phyloP scores from a whole-genome alignment of 1,140 invertebrate genomes.

The Meloidogyne hapla region DNA sequence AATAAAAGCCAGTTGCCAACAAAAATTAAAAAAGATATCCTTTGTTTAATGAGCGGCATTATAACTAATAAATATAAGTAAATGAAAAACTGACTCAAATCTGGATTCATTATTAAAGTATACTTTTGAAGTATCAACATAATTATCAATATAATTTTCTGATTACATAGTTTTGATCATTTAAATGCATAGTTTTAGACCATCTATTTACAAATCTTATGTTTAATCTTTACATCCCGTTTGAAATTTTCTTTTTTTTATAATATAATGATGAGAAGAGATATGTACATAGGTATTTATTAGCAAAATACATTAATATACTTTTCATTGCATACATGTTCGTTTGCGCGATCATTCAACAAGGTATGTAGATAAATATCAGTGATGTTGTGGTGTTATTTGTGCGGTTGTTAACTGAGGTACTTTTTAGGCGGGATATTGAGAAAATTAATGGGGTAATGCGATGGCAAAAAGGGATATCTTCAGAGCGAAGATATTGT shows the following conservation, averaged over 20 bases:
- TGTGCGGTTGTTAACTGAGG: conserved; percentile 2
- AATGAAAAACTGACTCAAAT: too few species aligned
- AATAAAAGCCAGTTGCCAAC: not conserved
- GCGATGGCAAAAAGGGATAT: not conserved
- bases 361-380: not conserved
- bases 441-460: not conserved
- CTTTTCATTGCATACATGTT: not conserved
- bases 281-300: not conserved
- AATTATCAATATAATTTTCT: too few species aligned
- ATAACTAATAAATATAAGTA: not conserved
- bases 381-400: not conserved
- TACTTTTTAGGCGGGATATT: not conserved
- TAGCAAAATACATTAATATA: not conserved
- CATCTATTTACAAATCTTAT: too few species aligned
- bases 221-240: too few species aligned
- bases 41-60: not conserved
- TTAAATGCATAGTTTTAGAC: too few species aligned
- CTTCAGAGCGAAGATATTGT: not conserved
- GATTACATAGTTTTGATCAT: too few species aligned
- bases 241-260: not conserved
- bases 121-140: too few species aligned
- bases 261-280: too few species aligned
- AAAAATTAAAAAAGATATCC: too few species aligned
- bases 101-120: too few species aligned
- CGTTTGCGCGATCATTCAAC: not conserved